Base-by-base conservation (phyloP, 2,113 vertebrate genomes). In the Mesoclemmys tuberculata region DNA sequence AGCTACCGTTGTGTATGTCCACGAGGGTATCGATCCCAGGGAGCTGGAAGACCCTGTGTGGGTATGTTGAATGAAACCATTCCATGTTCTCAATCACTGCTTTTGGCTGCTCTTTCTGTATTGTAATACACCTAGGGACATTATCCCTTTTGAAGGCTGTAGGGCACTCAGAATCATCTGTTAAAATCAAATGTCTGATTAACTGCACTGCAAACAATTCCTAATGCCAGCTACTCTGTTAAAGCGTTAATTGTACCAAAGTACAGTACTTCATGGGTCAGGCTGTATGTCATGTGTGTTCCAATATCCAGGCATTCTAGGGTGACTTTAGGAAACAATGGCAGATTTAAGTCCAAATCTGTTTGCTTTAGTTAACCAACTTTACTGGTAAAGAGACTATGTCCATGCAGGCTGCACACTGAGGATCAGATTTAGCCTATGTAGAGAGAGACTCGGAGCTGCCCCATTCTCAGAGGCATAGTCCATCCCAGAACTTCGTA, bases 1-100 rank as follows among this genome's bases (percentile, higher is more conserved):
- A 99, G 99, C 97, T 99, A 99, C 98, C 99, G 98, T 29, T 99
- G 99, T 52, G 98, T 98, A 27, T 99, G 99, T 89, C 99, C 99
- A 1, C 95, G 99, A 19, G 99, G 99, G 0, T 99, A 98, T 97
- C 98, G 99, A 49, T 98, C 98, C 64, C 99, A 99, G 97, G 99
- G 99, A 84, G 55, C 98, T 26, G 99, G 99, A 46, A 97, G 98
- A 16, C 98, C 99, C 11, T 99, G 99, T 87, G 19, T 99, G 46
- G 99, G 99, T 99, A 99, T 92, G 99, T 98, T 87, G 75, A 80
- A 13, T 54, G 55, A 14, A 84, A 7, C 4, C 7, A 24, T 2
- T 61, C 0, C 27, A 0, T 35, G 5, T 16, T 1, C 35, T 6
- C 85, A 86, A 49, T 61, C 77, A 49, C 52, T 88, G 61, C 78